Conservation (phyloP, 2,113 vertebrate species). For the Cynocephalus volans region DNA sequence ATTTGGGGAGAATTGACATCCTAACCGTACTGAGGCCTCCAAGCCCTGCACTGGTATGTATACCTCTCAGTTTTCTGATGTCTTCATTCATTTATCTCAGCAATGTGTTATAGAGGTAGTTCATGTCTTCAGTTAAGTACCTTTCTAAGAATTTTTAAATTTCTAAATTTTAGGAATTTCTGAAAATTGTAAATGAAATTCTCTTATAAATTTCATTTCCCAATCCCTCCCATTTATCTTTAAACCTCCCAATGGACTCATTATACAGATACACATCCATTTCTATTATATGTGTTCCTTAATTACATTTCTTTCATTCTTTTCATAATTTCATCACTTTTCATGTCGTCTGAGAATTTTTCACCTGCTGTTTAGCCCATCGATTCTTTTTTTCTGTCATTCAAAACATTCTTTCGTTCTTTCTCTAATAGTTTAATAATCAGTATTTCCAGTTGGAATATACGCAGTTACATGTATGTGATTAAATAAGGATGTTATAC, state of each 20-base stretch:
- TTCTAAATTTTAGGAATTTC: background rate
- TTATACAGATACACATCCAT: background rate
- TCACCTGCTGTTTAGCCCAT: background rate
- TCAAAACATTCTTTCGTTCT: background rate
- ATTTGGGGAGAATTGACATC: background rate
- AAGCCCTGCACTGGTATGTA: accelerated
- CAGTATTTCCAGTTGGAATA: background rate
- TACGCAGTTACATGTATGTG: background rate
- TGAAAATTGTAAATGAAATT: background rate
- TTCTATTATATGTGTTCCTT: background rate
- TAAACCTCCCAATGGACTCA: background rate
- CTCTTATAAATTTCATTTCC: background rate
- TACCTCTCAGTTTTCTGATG: background rate
- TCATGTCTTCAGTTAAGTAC: background rate
- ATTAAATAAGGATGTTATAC: background rate
- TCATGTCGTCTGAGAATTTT: background rate
- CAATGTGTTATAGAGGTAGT: background rate
- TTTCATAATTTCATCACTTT: background rate
- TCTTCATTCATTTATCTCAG: background rate
- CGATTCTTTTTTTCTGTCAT: background rate
- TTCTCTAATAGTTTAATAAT: background rate
- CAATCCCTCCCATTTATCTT: background rate
- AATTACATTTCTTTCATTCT: background rate
- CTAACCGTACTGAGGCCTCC: background rate
- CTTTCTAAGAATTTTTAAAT: background rate